phyloP scores from a whole-genome alignment of 2,797 vertebrate species.

The Gila robusta region DNA sequence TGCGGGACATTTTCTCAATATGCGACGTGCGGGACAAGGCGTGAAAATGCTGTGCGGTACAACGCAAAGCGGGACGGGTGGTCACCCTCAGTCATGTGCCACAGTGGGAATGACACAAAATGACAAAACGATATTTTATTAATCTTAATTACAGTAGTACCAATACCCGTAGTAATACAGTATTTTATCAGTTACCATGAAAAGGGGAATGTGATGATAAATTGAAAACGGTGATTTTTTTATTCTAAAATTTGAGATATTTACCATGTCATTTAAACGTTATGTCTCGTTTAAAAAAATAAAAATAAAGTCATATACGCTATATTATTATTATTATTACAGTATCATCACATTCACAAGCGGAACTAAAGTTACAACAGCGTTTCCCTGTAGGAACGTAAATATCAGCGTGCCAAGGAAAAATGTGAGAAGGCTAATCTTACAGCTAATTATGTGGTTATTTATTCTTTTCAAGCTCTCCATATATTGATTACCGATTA shows the following conservation, averaged over 20 bases:
- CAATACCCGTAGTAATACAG: not conserved
- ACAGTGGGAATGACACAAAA: not conserved
- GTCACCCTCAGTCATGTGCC: no score
- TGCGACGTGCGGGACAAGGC: no score
- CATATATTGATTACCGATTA: not conserved
- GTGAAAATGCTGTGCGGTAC: no score
- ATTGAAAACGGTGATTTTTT: not conserved
- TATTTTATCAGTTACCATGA: not conserved
- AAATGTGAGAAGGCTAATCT: slow-evolving; percentile 35
- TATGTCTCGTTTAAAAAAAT: no score
- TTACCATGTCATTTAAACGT: not conserved
- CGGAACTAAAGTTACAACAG: slow-evolving; percentile 44
- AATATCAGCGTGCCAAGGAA: slow-evolving; percentile 38
- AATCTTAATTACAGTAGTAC: not conserved
- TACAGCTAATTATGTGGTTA: slow-evolving; percentile 23
- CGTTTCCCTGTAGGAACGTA: slow-evolving; percentile 42
- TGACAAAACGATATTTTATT: not conserved
- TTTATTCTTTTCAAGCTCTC: not conserved
- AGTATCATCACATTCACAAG: not conserved
- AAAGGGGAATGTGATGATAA: not conserved
- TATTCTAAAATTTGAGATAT: not conserved
- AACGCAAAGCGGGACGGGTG: no score
- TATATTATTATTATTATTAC: no score
- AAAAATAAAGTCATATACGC: no score
- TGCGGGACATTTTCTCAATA: no score